phyloP scores from a whole-genome alignment of 2,113 vertebrate species.

The Carettochelys insculpta region DNA sequence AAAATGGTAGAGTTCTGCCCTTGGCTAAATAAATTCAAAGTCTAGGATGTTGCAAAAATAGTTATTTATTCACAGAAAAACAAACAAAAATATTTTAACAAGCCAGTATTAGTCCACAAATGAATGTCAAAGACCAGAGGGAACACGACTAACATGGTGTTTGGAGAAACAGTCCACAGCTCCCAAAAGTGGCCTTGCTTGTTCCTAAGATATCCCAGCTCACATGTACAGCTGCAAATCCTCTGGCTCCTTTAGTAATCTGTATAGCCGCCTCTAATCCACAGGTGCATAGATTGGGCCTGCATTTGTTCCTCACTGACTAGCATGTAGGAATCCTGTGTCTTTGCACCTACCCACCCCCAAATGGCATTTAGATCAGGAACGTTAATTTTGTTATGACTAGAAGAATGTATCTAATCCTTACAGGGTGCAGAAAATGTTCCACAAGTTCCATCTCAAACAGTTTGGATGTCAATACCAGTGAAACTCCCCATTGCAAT shows the following conservation, averaged over 20 bases:
- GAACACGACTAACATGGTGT: accelerated
- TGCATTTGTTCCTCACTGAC: background rate
- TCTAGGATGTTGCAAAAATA: conserved; percentile 9
- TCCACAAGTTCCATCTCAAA: background rate
- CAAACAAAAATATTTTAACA: background rate
- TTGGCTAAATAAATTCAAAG: conserved; percentile 30
- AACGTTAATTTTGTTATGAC: background rate
- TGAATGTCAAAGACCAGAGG: background rate
- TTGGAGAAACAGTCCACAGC: background rate
- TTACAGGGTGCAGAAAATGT: background rate
- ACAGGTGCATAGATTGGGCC: background rate
- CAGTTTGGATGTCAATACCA: accelerated
- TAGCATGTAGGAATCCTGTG: background rate
- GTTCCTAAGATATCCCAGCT: background rate
- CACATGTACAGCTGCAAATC: background rate
- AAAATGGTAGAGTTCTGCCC: background rate
- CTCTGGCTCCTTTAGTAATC: background rate
- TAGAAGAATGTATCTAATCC: background rate
- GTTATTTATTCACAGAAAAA: background rate
- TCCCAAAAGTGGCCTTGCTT: background rate
- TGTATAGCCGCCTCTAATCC: background rate
- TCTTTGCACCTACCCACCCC: background rate
- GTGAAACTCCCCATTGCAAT: background rate
- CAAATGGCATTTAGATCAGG: background rate
- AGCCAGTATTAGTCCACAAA: background rate